Percentiles rank a stretch among this genome's conserved stretches.
These are phyloP conservation scores for Sylvia atricapilla DNA, from an alignment of 2,113 vertebrate species.

Conservation along the genomic window DNA sequence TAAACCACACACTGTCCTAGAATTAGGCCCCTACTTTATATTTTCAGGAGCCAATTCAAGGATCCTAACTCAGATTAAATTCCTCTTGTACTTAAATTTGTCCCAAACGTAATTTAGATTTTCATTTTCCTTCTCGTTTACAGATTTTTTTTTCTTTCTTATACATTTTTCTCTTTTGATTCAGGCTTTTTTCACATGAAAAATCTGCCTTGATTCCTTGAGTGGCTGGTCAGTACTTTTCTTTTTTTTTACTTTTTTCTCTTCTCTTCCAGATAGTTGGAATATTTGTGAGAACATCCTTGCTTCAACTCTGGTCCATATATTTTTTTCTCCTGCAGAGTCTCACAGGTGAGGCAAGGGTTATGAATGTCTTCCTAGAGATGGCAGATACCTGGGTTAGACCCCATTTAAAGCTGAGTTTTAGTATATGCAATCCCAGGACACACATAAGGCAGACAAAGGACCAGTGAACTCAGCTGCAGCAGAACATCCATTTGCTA, in stretches of 20 bases:
- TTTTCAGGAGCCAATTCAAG: background rate
- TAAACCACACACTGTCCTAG: conserved; percentile 35
- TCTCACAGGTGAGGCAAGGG: background rate
- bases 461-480: background rate
- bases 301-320: background rate
- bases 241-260: background rate
- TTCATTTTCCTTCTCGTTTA: background rate
- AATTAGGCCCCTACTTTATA: background rate
- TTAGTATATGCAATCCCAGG: background rate
- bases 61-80: background rate
- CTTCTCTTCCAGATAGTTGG: background rate
- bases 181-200: background rate
- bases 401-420: background rate
- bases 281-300: background rate
- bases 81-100: background rate
- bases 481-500: background rate
- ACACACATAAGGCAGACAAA: background rate
- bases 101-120: background rate
- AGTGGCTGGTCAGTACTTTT: background rate
- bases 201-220: background rate
- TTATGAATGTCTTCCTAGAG: background rate
- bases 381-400: background rate
- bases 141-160: background rate
- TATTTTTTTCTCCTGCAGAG: background rate
- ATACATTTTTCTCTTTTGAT: background rate